Conservation (phyloP, 2,113 vertebrate genomes). For the Prochilodus magdalenae region DNA sequence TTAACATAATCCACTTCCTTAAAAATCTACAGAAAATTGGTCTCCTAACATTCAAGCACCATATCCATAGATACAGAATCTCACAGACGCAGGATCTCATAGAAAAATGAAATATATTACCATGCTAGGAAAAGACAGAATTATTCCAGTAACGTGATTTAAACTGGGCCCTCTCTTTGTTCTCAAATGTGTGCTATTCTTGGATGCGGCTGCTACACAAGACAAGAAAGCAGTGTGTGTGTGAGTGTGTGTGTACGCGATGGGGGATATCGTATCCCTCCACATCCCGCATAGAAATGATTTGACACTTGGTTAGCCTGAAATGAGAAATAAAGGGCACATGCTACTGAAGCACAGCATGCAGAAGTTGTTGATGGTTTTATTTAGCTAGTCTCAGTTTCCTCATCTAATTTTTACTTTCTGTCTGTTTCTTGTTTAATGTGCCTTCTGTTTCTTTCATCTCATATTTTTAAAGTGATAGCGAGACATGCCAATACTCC, state of each 20-base stretch:
- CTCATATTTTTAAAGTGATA: background rate
- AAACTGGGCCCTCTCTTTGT: conserved; percentile 13
- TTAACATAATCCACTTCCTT: no score
- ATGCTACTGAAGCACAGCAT: background rate
- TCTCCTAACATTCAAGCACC: no score
- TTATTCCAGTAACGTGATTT: conserved; percentile 22
- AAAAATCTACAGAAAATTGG: no score
- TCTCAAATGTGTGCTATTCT: conserved; percentile 40
- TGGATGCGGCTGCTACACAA: conserved; percentile 8
- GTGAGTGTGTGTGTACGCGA: conserved; percentile 1
- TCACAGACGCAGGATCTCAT: background rate
- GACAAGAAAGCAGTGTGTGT: conserved; percentile 13
- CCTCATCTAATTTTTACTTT: no score
- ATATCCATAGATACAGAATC: background rate
- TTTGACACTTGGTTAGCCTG: conserved; percentile 16
- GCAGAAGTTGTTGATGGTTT: background rate
- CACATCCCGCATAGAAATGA: background rate
- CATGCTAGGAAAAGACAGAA: conserved; percentile 2
- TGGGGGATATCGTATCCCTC: background rate
- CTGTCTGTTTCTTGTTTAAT: background rate
- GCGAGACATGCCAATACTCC: background rate
- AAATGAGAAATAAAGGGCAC: conserved; percentile 16
- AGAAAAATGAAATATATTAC: background rate
- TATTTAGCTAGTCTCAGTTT: background rate
- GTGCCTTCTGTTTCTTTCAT: background rate